phyloP scores from a whole-genome alignment of 2,797 vertebrate species.

The Catostomus latipinnis region DNA sequence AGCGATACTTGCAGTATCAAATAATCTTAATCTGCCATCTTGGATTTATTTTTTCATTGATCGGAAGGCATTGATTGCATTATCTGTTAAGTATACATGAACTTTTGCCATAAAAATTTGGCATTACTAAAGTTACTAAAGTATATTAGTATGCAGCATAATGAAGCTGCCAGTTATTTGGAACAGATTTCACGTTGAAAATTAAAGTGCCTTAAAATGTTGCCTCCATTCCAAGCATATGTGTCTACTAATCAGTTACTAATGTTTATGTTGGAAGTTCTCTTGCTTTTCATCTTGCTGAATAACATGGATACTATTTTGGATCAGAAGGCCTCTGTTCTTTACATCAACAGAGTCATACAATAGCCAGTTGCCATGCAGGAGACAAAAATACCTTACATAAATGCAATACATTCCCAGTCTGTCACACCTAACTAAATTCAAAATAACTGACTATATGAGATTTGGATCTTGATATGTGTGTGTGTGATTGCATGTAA shows the following conservation, averaged over 20 bases:
- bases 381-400: background rate
- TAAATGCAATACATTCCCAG: slow-evolving; percentile 1
- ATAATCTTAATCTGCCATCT: too few relatives aligned
- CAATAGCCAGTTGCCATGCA: background rate
- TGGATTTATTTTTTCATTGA: too few relatives aligned
- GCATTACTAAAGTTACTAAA: too few relatives aligned
- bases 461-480: background rate
- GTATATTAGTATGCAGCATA: too few relatives aligned
- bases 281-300: background rate
- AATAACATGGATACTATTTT: background rate
- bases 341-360: background rate
- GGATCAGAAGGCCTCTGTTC: background rate
- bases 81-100: too few relatives aligned
- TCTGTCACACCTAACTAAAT: slow-evolving; percentile 1
- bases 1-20: too few relatives aligned
- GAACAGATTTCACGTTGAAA: too few relatives aligned
- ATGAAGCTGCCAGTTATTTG: too few relatives aligned
- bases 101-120: too few relatives aligned
- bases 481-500: background rate
- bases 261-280: background rate
- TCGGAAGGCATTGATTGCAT: too few relatives aligned
- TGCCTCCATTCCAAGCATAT: too few relatives aligned
- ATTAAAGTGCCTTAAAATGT: too few relatives aligned
- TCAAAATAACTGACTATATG: background rate
- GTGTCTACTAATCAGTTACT: background rate